Conservation (phyloP, 2,888 invertebrate genomes). For the Alloplasta piceator region DNA sequence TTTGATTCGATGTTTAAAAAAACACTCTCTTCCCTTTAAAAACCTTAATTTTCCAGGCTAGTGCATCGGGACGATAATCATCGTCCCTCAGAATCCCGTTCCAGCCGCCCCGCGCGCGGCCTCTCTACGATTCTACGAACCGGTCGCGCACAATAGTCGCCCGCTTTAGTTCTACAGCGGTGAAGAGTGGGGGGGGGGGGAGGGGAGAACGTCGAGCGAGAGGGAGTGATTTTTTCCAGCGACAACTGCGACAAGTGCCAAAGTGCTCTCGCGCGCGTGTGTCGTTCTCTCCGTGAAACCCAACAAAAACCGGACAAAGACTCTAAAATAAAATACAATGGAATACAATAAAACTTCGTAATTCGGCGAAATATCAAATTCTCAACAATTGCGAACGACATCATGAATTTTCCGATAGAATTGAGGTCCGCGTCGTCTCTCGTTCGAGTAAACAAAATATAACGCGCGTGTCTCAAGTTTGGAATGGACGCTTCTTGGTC, state of each 20-base stretch:
- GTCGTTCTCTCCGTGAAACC: not conserved
- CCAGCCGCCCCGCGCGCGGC: conserved; percentile 62
- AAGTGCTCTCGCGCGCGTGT: conserved; percentile 37
- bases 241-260: conserved; percentile 56
- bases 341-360: not conserved
- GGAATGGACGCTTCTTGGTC: no score
- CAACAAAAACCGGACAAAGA: conserved; percentile 12
- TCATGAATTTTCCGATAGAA: no score
- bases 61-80: not conserved
- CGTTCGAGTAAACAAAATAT: no score
- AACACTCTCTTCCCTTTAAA: not conserved
- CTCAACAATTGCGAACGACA: no score
- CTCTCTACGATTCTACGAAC: conserved; percentile 58
- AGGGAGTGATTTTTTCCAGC: conserved; percentile 9
- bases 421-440: no score
- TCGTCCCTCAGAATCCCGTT: conserved; percentile 50
- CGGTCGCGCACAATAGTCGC: conserved; percentile 50
- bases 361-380: no score
- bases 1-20: not conserved
- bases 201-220: not conserved
- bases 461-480: no score
- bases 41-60: no score
- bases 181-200: conserved; percentile 25
- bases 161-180: conserved; percentile 3
- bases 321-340: not conserved